These are phyloP conservation scores for Pseudomyrmex sp. DNA, from an alignment of 1,140 invertebrate species.

Conservation along the genomic window DNA sequence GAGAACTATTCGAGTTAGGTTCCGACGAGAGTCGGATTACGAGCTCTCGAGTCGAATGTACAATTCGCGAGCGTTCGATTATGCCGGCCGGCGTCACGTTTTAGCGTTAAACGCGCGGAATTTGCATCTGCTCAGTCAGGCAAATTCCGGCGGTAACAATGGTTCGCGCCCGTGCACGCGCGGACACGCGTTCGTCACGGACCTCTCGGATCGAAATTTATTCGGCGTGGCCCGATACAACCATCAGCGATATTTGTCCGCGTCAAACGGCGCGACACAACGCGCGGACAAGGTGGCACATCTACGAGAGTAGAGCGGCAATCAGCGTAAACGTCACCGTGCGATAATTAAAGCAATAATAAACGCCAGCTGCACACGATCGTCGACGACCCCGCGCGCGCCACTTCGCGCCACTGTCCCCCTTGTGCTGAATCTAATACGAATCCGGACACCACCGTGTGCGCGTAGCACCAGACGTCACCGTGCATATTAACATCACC, in stretches of 20 bases:
- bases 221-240: not conserved
- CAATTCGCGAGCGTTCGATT: slow-evolving; percentile 31
- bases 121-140: slow-evolving; percentile 11
- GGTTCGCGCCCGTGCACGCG: not conserved
- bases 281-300: not conserved
- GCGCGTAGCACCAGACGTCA: too few relatives aligned
- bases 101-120: slow-evolving; percentile 38
- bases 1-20: not conserved
- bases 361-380: slow-evolving; percentile 53
- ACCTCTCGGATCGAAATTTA: slow-evolving; percentile 33
- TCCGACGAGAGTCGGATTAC: not conserved
- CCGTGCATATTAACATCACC: too few relatives aligned
- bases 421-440: slow-evolving; percentile 47
- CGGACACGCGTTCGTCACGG: not conserved
- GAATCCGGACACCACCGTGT: not conserved
- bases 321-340: slow-evolving; percentile 47
- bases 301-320: slow-evolving; percentile 40
- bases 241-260: slow-evolving; percentile 41
- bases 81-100: slow-evolving; percentile 23
- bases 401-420: slow-evolving; percentile 27
- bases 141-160: slow-evolving; percentile 42
- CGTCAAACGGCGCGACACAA: slow-evolving; percentile 20
- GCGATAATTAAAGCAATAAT: slow-evolving; percentile 62
- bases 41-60: slow-evolving; percentile 5
- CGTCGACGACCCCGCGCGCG: slow-evolving; percentile 9